phyloP scores from a whole-genome alignment of 2,113 vertebrate species.

The Chrysemys picta region DNA sequence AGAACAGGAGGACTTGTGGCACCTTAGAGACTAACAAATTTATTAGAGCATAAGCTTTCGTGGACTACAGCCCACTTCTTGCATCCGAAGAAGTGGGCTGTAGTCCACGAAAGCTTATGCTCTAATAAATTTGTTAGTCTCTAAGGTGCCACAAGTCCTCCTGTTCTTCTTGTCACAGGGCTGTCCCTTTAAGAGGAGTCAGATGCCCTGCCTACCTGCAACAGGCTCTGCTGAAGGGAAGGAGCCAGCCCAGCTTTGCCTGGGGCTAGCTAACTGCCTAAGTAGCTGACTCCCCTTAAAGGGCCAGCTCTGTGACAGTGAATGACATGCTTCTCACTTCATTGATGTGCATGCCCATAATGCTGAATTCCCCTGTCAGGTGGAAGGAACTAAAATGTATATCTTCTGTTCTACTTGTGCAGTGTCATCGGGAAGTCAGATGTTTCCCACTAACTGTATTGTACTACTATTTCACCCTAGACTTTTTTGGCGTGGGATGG shows the following conservation, averaged over 20 bases:
- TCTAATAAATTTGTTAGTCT: no score
- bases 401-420: not conserved
- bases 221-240: not conserved
- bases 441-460: not conserved
- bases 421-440: not conserved
- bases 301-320: not conserved
- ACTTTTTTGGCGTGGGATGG: not conserved
- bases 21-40: no score
- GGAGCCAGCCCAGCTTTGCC: not conserved
- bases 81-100: no score
- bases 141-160: no score
- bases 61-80: no score
- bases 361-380: not conserved
- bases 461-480: not conserved
- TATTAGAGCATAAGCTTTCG: no score
- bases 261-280: not conserved
- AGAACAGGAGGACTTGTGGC: no score
- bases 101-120: no score
- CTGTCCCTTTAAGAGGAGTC: no score
- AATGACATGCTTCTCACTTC: not conserved
- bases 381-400: not conserved
- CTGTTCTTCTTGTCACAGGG: no score
- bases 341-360: not conserved
- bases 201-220: no score
- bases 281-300: not conserved